Evolutionary conservation across 2,113 vertebrate genomes (phyloP).

Genomic region (Prunella fulvescens): DNA sequence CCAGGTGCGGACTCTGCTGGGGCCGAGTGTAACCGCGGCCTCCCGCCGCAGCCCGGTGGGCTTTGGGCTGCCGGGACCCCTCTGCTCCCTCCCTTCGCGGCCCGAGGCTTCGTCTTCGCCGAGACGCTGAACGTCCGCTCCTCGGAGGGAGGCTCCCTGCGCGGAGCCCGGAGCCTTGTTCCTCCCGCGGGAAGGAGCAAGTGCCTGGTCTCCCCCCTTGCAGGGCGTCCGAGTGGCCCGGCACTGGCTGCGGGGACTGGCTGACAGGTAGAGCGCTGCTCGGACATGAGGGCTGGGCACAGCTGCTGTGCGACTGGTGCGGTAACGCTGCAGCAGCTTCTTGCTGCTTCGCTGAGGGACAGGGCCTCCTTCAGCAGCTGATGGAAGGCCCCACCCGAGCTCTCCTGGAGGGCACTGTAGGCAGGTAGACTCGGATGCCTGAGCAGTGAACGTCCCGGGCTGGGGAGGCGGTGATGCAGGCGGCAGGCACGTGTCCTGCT

Average conservation of each 20-base stretch:
- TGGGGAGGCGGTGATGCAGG: not conserved
- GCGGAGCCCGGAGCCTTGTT: no score
- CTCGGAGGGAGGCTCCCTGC: not conserved
- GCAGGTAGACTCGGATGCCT: not conserved
- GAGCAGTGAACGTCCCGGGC: not conserved
- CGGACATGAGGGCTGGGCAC: accelerated
- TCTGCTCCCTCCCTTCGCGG: not conserved
- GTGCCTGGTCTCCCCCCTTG: not conserved
- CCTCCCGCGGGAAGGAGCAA: not conserved
- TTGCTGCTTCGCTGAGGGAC: not conserved
- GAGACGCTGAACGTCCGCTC: not conserved
- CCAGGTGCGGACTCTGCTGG: no score
- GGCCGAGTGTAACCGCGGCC: not conserved
- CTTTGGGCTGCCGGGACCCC: not conserved
- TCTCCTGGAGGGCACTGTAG: not conserved
- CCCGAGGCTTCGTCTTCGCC: not conserved
- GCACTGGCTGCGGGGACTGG: not conserved
- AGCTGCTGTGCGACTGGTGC: accelerated
- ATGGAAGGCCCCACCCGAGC: not conserved
- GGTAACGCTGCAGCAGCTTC: not conserved
- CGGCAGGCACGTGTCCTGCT: not conserved
- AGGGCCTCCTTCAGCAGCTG: not conserved
- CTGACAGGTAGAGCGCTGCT: not conserved
- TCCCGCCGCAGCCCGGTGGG: not conserved
- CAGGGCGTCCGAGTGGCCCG: not conserved